phyloP scores from a whole-genome alignment of 2,888 invertebrate species.

The Eristalinus aeneus region DNA sequence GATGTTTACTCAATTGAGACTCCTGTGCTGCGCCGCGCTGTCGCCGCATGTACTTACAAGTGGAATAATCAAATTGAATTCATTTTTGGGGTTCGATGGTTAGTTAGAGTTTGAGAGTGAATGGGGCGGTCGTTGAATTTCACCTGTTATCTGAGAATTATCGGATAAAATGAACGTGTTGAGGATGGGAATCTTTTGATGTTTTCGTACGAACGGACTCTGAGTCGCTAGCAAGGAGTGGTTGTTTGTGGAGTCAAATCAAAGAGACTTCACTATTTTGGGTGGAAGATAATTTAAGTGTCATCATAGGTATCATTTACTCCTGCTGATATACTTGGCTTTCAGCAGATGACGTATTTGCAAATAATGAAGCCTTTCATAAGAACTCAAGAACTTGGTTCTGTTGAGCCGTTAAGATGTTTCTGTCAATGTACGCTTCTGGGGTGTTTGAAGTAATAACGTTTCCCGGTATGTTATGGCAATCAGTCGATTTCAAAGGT shows the following conservation, averaged over 20 bases:
- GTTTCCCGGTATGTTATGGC: too few relatives aligned
- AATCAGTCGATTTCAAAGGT: too few relatives aligned
- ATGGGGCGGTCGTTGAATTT: neutral
- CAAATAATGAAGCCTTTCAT: too few relatives aligned
- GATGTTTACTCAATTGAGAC: slow-evolving; percentile 68
- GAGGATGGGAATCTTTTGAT: neutral
- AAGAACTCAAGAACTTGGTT: too few relatives aligned
- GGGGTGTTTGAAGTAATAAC: too few relatives aligned
- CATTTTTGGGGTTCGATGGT: slow-evolving; percentile 42
- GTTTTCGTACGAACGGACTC: neutral
- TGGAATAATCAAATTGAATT: slow-evolving; percentile 62
- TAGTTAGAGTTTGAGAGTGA: slow-evolving; percentile 21
- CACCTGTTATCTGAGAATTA: neutral
- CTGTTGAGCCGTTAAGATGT: too few relatives aligned
- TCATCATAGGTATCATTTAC: too few relatives aligned
- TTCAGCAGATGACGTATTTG: too few relatives aligned
- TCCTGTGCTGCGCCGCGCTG: slow-evolving; percentile 33
- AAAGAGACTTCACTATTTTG: neutral
- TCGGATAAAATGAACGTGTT: neutral
- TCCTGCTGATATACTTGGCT: too few relatives aligned
- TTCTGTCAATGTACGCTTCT: too few relatives aligned
- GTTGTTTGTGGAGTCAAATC: neutral
- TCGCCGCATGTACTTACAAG: slow-evolving; percentile 54
- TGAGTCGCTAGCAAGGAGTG: neutral
- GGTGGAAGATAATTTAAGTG: neutral